A percentile compares a stretch with the other conserved stretches of the same genome.
phyloP scores from a whole-genome alignment of 2,113 vertebrate species.

The Corythoichthys haematopterus region DNA sequence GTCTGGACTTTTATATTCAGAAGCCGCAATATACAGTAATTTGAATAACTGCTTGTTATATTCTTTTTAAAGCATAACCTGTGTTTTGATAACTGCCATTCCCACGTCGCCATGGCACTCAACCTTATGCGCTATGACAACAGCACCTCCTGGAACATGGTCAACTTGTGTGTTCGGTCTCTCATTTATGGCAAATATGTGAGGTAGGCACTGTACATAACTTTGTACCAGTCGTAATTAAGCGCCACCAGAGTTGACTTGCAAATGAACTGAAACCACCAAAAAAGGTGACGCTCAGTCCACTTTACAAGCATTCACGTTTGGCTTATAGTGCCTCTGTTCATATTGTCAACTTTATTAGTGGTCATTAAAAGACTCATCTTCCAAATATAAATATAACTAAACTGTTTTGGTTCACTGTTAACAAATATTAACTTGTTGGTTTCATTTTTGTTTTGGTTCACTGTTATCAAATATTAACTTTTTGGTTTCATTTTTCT shows the following conservation, averaged over 20 bases:
- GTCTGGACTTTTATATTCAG: neutral
- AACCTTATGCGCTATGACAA: conserved; percentile 94
- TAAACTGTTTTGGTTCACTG: too few species aligned
- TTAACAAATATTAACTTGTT: too few species aligned
- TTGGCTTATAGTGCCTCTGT: neutral
- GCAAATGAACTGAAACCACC: neutral
- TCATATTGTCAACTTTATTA: too few species aligned
- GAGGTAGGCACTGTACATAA: conserved; percentile 68
- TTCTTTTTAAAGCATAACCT: conserved; percentile 82
- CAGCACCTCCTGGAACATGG: conserved; percentile 95
- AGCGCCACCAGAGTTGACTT: neutral
- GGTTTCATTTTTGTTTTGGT: too few species aligned
- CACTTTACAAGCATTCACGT: neutral
- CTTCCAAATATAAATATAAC: too few species aligned
- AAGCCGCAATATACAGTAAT: neutral
- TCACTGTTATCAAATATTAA: too few species aligned
- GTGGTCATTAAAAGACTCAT: too few species aligned
- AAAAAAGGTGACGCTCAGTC: neutral
- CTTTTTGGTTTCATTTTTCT: too few species aligned
- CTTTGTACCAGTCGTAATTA: neutral
- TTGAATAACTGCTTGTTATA: conserved; percentile 5
- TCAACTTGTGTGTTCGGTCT: conserved; percentile 84
- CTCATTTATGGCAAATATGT: conserved; percentile 87
- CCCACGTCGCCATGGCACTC: conserved; percentile 92
- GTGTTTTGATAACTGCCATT: conserved; percentile 98